phyloP scores from a whole-genome alignment of 2,113 vertebrate genomes.

The Phainopepla nitens region DNA sequence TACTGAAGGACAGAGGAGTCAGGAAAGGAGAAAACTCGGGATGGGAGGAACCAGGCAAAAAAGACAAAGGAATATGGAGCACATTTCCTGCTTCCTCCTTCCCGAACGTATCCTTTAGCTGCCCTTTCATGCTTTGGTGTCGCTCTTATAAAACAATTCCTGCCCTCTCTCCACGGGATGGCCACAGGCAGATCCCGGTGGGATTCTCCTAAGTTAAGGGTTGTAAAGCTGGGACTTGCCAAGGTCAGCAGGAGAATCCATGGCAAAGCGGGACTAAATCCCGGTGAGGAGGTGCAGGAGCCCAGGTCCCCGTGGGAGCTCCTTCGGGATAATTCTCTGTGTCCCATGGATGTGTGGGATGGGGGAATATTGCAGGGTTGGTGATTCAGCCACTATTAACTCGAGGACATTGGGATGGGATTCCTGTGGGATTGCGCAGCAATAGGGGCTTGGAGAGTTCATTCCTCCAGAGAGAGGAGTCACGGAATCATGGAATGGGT shows the following conservation, averaged over 20 bases:
- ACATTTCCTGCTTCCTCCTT: neutral
- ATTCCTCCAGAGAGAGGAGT: neutral
- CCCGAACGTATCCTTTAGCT: neutral
- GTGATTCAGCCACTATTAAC: too few species aligned
- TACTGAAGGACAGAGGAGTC: constrained; percentile 8
- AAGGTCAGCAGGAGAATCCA: neutral
- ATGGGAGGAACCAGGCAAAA: neutral
- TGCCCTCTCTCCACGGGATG: too few species aligned
- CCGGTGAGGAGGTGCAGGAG: neutral
- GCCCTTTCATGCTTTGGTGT: fast-evolving
- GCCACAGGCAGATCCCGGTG: neutral
- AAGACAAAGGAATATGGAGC: neutral
- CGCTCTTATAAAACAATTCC: neutral
- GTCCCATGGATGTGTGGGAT: too few species aligned
- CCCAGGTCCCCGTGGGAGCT: neutral
- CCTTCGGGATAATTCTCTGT: fast-evolving
- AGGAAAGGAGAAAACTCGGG: neutral
- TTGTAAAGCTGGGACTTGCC: neutral
- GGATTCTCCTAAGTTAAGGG: neutral
- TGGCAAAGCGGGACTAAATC: neutral
- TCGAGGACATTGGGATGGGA: fast-evolving
- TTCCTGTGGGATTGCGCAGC: fast-evolving
- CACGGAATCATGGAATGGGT: fast-evolving
- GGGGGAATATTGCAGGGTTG: too few species aligned
- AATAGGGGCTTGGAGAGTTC: fast-evolving